These are phyloP conservation scores for Scomberomorus guttatus DNA, from an alignment of 2,797 vertebrate genomes.

Conservation along the genomic window DNA sequence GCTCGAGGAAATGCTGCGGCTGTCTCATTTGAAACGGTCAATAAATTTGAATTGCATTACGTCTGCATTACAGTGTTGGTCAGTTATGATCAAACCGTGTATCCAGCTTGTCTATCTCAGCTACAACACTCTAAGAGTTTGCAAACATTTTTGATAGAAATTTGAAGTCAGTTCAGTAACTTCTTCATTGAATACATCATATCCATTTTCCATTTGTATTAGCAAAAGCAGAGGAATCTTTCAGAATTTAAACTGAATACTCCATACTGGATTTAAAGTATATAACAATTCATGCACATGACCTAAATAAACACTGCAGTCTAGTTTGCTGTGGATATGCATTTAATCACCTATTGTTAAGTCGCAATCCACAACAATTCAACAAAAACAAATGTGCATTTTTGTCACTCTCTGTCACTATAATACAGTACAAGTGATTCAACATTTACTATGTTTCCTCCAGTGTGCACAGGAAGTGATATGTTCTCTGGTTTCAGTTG, in stretches of 20 bases:
- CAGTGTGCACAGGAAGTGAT: conserved; percentile 37
- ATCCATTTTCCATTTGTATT: not conserved
- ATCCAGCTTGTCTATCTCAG: conserved; percentile 22
- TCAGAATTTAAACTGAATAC: not conserved
- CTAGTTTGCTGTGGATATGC: conserved; percentile 4
- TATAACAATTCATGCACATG: not conserved
- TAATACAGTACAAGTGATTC: conserved; percentile 7
- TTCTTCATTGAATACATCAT: not conserved
- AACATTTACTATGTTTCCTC: not conserved
- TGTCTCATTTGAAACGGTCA: conserved; percentile 34
- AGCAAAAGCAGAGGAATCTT: not conserved
- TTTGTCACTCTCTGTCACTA: not conserved
- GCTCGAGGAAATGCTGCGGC: conserved; percentile 48
- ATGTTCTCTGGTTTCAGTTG: conserved; percentile 38
- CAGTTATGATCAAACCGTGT: conserved; percentile 34
- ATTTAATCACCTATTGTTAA: not conserved
- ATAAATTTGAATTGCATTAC: conserved; percentile 57
- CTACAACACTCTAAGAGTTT: not conserved
- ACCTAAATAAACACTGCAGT: not conserved
- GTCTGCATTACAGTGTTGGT: conserved; percentile 27
- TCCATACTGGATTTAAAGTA: not conserved
- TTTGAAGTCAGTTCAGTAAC: not conserved
- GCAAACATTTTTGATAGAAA: not conserved
- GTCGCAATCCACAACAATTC: not conserved
- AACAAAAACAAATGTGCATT: not conserved